A percentile compares a stretch with the other conserved stretches of the same genome.
Conservation (phyloP, 2,113 vertebrate genomes). For the Seriola quinqueradiata region DNA sequence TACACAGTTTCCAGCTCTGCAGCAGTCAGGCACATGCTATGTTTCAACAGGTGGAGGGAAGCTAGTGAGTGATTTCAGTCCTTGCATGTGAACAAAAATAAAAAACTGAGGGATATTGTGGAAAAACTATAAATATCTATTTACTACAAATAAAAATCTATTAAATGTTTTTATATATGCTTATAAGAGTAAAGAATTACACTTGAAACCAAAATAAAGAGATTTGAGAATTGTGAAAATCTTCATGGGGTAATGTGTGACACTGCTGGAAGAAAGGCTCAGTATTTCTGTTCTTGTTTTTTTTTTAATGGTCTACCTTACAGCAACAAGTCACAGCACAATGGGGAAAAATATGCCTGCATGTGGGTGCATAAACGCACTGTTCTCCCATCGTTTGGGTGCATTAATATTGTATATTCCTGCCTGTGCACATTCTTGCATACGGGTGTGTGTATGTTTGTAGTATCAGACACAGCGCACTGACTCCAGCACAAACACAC, state of each 20-base stretch:
- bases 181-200: neutral
- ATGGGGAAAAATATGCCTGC: conserved; percentile 33
- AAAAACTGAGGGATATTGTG: neutral
- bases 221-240: neutral
- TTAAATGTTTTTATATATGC: neutral
- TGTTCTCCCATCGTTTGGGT: neutral
- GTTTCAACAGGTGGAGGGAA: neutral
- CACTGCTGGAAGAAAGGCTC: neutral
- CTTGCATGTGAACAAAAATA: neutral
- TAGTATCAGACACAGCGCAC: neutral
- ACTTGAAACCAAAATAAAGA: neutral
- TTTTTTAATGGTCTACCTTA: neutral
- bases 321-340: conserved; percentile 38
- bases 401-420: neutral
- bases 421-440: neutral
- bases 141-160: neutral
- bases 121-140: neutral
- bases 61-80: neutral
- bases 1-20: neutral
- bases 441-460: conserved; percentile 21
- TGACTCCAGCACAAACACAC: neutral
- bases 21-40: neutral
- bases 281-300: neutral
- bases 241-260: neutral
- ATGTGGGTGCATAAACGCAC: conserved; percentile 3